Base-by-base conservation (phyloP, 2,888 invertebrate species). In the Temnothorax unifasciatus region DNA sequence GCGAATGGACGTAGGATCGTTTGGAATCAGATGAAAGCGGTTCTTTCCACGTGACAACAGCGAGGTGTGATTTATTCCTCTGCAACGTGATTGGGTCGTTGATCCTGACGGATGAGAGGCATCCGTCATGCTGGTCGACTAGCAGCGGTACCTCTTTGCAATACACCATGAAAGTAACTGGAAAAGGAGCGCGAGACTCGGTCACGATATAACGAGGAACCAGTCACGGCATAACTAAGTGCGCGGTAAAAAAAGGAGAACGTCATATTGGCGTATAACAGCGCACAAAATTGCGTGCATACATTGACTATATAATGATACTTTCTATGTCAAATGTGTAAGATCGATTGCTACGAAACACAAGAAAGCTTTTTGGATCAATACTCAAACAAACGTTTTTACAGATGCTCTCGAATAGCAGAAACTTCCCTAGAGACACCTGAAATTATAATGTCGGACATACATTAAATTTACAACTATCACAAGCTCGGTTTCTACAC, bases 61-160 rank as follows among this genome's bases (percentile, higher is more conserved):
- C 76, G 50, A 63, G 29, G 50, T 74, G 73, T 86, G 89, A 89
- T 88, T 90, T 90, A 90, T 89, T 85, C 84, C 82, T 86, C 84
- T 84, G 85, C 89, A 85, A 85, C 88, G 90, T 88, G 90, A 89
- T 89, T 90, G 89, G 85, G 77, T 86, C 68, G 83, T 79, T 84
- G 89, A 89, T 90, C 88, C 90, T 88, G 88, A 89, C 90, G 90
- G 90, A 88, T 90, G 90, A 89, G 86, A 84, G 83, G 64, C 82
- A 85, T 88, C 88, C 79, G 89, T 89, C 89, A 82, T 41, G 61
- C 47, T 18, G 64, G 66, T 54, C 47, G 61, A 74, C 29, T 44
- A 68, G 29, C 84, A 83, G 66, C 63, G 66, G 81, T 71, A 74
- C 73, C 82, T 81, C 84, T 87, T 82, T 64, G 47, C 71, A 50